Conservation (phyloP, 92 coral and sea anemone genomes). For the Anthopleura xanthogrammica region DNA sequence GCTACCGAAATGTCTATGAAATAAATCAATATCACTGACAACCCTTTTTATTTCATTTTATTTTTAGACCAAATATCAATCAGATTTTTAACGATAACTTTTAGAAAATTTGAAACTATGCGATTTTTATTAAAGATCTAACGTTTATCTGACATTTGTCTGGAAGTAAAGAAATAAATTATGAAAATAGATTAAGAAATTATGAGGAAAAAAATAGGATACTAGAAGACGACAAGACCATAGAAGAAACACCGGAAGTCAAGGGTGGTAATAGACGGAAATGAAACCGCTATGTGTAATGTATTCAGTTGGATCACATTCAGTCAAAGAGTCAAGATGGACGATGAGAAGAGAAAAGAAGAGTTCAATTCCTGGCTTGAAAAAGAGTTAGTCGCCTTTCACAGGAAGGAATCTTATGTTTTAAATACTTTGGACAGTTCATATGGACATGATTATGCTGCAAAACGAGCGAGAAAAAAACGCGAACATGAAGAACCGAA, state of each 20-base stretch:
- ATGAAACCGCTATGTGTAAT: neutral
- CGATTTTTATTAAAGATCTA: too few relatives aligned
- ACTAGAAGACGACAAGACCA: neutral
- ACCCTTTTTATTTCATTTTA: too few relatives aligned
- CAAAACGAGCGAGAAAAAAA: constrained; percentile 9
- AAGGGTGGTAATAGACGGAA: constrained; percentile 7
- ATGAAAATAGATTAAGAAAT: neutral
- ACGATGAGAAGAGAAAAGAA: constrained; percentile 16
- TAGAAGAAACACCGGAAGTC: neutral
- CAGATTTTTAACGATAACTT: too few relatives aligned
- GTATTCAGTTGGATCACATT: neutral
- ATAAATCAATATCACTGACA: too few relatives aligned
- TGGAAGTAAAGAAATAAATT: too few relatives aligned
- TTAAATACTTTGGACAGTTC: constrained; percentile 52
- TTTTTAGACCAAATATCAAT: too few relatives aligned
- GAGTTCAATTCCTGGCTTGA: constrained; percentile 59
- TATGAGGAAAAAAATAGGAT: neutral
- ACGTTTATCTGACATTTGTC: too few relatives aligned
- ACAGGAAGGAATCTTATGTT: constrained; percentile 54
- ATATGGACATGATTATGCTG: constrained; percentile 26
- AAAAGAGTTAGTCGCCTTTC: constrained; percentile 44
- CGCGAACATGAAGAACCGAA: neutral
- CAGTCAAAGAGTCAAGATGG: constrained; percentile 19
- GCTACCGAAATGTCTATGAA: too few relatives aligned
- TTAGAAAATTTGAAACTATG: too few relatives aligned